A percentile compares a stretch with the other conserved stretches of the same genome.
These are phyloP conservation scores for Ephydatia muelleri DNA, from an alignment of 37 sponge, comb jelly and placozoan genomes.

Conservation along the genomic window DNA sequence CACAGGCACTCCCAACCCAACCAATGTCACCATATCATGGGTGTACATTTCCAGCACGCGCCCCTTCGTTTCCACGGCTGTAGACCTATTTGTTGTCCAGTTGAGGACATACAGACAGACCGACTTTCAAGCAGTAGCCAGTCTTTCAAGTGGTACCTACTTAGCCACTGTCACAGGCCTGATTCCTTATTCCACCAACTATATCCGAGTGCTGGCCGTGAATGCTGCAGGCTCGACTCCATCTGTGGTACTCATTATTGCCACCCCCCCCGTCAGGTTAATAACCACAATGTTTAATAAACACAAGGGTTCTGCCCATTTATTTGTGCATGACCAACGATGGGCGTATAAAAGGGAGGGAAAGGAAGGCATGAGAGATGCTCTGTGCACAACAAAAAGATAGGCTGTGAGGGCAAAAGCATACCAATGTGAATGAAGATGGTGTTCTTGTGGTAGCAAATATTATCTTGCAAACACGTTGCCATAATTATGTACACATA, in stretches of 20 bases:
- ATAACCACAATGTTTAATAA: too few species aligned
- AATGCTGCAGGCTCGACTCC: slow-evolving; percentile 31
- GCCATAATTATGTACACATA: too few species aligned
- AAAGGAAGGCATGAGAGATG: too few species aligned
- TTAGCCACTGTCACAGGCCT: not conserved
- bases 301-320: too few species aligned
- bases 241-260: slow-evolving; percentile 15
- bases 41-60: not conserved
- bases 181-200: slow-evolving; percentile 34
- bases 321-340: too few species aligned
- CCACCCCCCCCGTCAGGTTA: not conserved
- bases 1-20: not conserved
- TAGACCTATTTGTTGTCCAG: slow-evolving; percentile 15
- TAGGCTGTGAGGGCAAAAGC: too few species aligned
- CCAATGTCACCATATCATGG: slow-evolving; percentile 27
- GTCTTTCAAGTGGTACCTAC: not conserved
- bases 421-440: too few species aligned
- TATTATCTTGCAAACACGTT: too few species aligned
- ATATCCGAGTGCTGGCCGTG: slow-evolving; percentile 7
- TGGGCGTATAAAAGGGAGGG: too few species aligned
- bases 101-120: not conserved
- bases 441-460: too few species aligned
- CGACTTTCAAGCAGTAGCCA: not conserved
- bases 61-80: not conserved
- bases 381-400: too few species aligned